A percentile compares a stretch with the other conserved stretches of the same genome.
phyloP scores from a whole-genome alignment of 1,140 invertebrate genomes.

The Papilio polytes region DNA sequence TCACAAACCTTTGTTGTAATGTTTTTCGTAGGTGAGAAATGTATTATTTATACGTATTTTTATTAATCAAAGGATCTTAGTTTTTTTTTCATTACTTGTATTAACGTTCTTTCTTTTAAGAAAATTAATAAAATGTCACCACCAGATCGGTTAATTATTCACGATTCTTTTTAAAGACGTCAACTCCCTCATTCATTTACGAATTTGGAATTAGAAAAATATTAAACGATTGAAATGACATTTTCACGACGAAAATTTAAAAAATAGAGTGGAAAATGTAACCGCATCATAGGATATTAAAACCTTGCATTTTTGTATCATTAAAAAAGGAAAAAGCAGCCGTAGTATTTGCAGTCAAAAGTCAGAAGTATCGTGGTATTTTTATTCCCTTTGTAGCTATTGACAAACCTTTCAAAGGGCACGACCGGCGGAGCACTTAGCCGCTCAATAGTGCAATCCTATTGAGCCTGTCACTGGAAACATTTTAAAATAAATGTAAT shows the following conservation, averaged over 20 bases:
- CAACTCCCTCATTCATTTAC: not conserved
- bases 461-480: not conserved
- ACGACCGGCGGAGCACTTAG: not conserved
- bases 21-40: not conserved
- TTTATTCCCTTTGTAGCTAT: constrained; percentile 26
- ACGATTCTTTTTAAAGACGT: not conserved
- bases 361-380: not conserved
- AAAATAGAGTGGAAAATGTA: not conserved
- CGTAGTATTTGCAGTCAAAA: not conserved
- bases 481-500: constrained; percentile 15
- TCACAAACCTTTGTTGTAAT: not conserved
- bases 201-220: not conserved
- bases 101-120: not conserved
- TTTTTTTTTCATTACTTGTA: not conserved
- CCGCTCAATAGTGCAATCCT: constrained; percentile 26
- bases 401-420: constrained; percentile 20
- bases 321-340: not conserved
- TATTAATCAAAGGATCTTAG: not conserved
- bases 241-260: not conserved
- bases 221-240: not conserved
- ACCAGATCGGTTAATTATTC: constrained; percentile 11
- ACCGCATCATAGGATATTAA: too few relatives aligned
- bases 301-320: too few relatives aligned
- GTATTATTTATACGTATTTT: too few relatives aligned
- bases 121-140: not conserved